Percentiles rank a stretch among this genome's conserved stretches.
These are phyloP conservation scores for Seira musarum DNA, from an alignment of 2,888 invertebrate genomes.

Conservation along the genomic window DNA sequence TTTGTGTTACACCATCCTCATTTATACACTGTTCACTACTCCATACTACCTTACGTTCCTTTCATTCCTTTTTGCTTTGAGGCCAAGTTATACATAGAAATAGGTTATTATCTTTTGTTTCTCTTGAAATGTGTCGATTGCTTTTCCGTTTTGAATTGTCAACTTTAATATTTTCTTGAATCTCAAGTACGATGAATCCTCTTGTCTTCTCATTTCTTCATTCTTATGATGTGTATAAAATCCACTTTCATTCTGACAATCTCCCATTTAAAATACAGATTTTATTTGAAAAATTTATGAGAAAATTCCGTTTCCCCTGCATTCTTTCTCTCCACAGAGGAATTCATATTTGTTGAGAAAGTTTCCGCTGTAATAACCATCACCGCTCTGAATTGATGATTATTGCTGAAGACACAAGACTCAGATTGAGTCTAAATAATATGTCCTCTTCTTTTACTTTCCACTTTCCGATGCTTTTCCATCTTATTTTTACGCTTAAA, in stretches of 20 bases:
- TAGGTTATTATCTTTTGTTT: slow-evolving; percentile 43
- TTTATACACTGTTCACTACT: slow-evolving; percentile 14
- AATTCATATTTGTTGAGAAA: not conserved
- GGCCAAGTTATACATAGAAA: slow-evolving; percentile 43
- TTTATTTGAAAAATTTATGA: slow-evolving; percentile 9
- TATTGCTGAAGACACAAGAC: slow-evolving; percentile 40
- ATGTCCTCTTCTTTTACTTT: slow-evolving; percentile 41
- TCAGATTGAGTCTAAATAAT: slow-evolving; percentile 52
- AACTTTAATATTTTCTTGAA: slow-evolving; percentile 1
- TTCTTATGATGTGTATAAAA: slow-evolving; percentile 2
- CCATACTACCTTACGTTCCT: not conserved
- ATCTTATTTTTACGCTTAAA: not conserved
- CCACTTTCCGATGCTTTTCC: not conserved
- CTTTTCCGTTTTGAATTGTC: slow-evolving; percentile 31
- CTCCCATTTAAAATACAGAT: not conserved
- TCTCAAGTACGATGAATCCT: slow-evolving; percentile 14
- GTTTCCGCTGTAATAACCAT: slow-evolving; percentile 25
- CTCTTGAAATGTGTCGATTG: slow-evolving; percentile 28
- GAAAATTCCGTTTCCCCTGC: not conserved
- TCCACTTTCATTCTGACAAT: slow-evolving; percentile 8
- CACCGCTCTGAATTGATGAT: slow-evolving; percentile 22
- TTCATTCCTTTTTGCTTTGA: slow-evolving; percentile 15
- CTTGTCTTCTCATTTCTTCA: not conserved
- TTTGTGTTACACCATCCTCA: not conserved
- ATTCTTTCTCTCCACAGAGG: slow-evolving; percentile 1